These are phyloP conservation scores for Drepana falcataria DNA, from an alignment of 2,888 invertebrate genomes.

Conservation along the genomic window DNA sequence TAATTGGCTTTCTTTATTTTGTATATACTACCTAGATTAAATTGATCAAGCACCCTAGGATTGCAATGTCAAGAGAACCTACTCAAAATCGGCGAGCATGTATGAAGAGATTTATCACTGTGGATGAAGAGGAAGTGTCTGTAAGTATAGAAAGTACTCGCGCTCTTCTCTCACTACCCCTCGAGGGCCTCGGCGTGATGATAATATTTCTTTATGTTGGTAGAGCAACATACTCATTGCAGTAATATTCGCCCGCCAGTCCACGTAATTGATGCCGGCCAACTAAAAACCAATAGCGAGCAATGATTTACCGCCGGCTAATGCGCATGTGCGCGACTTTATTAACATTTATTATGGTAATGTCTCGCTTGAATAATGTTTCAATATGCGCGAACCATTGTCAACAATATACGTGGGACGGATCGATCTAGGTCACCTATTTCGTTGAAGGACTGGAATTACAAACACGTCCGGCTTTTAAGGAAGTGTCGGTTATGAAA, in stretches of 20 bases:
- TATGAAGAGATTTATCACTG: no score
- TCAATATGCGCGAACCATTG: constrained; percentile 47
- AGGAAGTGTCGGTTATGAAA: not conserved
- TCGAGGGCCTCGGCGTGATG: no score
- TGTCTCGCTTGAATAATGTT: constrained; percentile 59
- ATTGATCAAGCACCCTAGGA: no score
- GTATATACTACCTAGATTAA: no score
- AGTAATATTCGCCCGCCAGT: constrained; percentile 30
- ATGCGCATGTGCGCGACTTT: constrained; percentile 68
- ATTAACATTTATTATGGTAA: constrained; percentile 76
- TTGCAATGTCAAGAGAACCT: no score
- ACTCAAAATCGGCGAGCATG: no score
- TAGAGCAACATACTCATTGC: constrained; percentile 26
- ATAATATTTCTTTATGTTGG: not conserved
- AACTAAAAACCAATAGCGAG: constrained; percentile 69
- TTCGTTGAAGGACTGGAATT: not conserved
- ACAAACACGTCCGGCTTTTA: not conserved
- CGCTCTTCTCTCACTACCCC: no score
- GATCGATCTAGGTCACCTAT: constrained; percentile 2
- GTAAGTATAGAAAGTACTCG: no score
- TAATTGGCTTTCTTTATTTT: no score
- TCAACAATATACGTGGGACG: constrained; percentile 14
- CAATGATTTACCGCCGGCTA: constrained; percentile 65
- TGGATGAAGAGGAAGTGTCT: no score
- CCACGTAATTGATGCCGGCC: constrained; percentile 64